Conservation (phyloP, 2,113 vertebrate genomes). For the Ancistrus triradiatus region DNA sequence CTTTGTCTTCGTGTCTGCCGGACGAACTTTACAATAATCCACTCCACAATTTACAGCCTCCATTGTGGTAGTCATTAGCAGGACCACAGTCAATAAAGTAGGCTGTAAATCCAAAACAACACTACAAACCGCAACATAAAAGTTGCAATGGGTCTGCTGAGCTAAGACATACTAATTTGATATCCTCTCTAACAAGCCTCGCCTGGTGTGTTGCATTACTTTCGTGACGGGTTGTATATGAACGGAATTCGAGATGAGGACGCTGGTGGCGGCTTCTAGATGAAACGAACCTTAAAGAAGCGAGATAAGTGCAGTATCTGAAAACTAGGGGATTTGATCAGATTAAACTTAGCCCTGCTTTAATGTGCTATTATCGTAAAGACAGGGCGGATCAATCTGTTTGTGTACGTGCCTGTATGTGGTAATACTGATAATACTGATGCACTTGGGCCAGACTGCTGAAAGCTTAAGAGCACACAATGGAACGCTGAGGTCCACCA, state of each 20-base stretch:
- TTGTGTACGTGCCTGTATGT: not conserved
- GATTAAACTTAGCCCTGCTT: constrained; percentile 1
- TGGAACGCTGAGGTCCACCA: not conserved
- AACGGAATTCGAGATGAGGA: constrained; percentile 41
- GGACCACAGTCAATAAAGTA: constrained; percentile 45
- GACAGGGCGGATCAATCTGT: too few relatives aligned
- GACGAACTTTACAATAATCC: constrained; percentile 33
- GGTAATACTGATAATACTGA: not conserved
- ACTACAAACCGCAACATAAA: constrained; percentile 49
- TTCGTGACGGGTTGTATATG: constrained; percentile 37
- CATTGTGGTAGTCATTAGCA: constrained; percentile 38
- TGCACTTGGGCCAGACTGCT: not conserved
- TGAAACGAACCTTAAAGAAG: constrained; percentile 30
- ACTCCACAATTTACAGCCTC: constrained; percentile 39
- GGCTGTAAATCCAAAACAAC: constrained; percentile 54
- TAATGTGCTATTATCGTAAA: too few relatives aligned
- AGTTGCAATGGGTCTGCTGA: constrained; percentile 34
- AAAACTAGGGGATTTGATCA: constrained; percentile 26
- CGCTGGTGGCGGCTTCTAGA: constrained; percentile 25
- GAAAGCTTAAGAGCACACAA: constrained; percentile 1
- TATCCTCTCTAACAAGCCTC: constrained; percentile 49
- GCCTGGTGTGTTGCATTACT: constrained; percentile 46
- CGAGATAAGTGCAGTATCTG: constrained; percentile 28
- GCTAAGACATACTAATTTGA: constrained; percentile 50
- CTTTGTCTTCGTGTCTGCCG: constrained; percentile 16